phyloP scores from a whole-genome alignment of 2,888 invertebrate species.

The Uloborus plumipes region DNA sequence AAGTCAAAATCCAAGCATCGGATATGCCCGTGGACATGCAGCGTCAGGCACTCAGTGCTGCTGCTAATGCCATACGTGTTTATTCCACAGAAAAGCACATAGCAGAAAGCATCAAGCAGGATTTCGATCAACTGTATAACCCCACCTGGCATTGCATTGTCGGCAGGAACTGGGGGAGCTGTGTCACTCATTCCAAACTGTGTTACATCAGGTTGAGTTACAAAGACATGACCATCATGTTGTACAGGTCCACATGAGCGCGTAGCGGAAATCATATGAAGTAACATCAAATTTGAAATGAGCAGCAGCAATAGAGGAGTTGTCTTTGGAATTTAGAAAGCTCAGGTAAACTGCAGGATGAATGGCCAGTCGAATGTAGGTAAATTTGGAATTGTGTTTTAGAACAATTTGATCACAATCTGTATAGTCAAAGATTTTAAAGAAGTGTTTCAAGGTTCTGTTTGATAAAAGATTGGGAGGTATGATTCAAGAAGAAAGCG shows the following conservation, averaged over 20 bases:
- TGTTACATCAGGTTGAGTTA: conserved; percentile 67
- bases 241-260: conserved; percentile 66
- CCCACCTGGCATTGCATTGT: conserved; percentile 69
- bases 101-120: conserved; percentile 68
- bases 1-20: conserved; percentile 67
- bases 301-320: too few species aligned
- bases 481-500: too few species aligned
- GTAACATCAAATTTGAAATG: too few species aligned
- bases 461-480: too few species aligned
- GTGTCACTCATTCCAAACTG: conserved; percentile 67
- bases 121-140: conserved; percentile 67
- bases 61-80: conserved; percentile 65
- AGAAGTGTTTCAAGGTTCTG: too few species aligned
- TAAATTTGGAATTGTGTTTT: too few species aligned
- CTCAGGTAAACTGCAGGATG: too few species aligned
- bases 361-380: too few species aligned
- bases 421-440: too few species aligned
- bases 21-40: conserved; percentile 68
- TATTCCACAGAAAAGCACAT: conserved; percentile 67
- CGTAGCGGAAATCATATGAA: too few species aligned
- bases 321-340: too few species aligned
- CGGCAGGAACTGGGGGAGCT: conserved; percentile 68
- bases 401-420: too few species aligned
- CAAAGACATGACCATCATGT: conserved; percentile 67
- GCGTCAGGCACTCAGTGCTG: conserved; percentile 64